A percentile compares a stretch with the other conserved stretches of the same genome.
These are phyloP conservation scores for Poeciliopsis retropinna DNA, from an alignment of 2,113 vertebrate species.

Conservation along the genomic window DNA sequence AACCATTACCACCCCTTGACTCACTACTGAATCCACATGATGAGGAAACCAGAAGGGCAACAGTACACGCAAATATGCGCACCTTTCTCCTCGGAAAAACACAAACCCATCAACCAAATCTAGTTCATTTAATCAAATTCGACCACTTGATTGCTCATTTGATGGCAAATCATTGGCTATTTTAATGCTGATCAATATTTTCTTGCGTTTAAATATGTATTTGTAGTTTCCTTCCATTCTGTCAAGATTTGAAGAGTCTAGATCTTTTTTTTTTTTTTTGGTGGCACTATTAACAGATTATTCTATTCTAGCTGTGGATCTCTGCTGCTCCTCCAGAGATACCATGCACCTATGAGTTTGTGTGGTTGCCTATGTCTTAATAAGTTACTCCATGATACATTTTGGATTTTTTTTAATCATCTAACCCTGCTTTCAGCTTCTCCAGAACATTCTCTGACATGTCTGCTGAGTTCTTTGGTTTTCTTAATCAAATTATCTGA, in stretches of 20 bases:
- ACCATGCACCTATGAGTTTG: no score
- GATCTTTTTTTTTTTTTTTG: not conserved
- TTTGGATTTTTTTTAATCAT: no score
- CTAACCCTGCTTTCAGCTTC: no score
- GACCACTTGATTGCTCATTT: not conserved
- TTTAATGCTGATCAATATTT: not conserved
- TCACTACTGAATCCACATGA: conserved; percentile 36
- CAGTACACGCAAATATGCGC: conserved; percentile 1
- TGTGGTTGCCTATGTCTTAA: no score
- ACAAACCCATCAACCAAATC: not conserved
- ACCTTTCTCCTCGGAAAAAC: conserved; percentile 5
- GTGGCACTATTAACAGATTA: not conserved
- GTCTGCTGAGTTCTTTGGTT: no score
- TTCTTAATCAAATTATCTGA: no score
- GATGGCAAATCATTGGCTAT: not conserved
- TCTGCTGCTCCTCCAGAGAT: no score
- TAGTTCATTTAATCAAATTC: not conserved
- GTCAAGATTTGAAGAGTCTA: no score
- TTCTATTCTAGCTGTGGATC: not conserved
- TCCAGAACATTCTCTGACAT: no score
- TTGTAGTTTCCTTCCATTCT: not conserved
- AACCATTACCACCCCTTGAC: conserved; percentile 34
- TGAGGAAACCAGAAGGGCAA: conserved; percentile 41
- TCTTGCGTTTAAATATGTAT: not conserved
- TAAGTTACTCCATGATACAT: no score